Evolutionary conservation across 2,113 vertebrate genomes (phyloP).

Genomic region (human): DNA sequence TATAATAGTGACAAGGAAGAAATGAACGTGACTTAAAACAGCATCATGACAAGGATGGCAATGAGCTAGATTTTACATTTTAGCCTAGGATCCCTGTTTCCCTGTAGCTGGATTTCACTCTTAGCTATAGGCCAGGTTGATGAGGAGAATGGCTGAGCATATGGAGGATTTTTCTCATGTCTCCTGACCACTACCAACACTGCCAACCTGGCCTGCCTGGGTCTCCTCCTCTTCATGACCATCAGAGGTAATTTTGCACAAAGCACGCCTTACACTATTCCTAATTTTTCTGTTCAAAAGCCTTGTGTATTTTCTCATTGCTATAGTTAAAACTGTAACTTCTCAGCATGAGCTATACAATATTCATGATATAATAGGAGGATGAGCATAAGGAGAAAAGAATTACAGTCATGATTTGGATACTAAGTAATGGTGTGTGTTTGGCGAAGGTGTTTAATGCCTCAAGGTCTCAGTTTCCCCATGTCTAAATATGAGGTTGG

Average conservation of each 20-base stretch:
- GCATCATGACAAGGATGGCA: background rate
- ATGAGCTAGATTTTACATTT: background rate
- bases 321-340: background rate
- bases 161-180: background rate
- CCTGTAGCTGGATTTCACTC: background rate
- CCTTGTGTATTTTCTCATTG: background rate
- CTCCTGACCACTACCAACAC: background rate
- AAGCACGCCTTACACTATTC: background rate
- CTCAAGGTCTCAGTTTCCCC: background rate
- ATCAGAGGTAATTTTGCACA: background rate
- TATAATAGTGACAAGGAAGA: background rate
- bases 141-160: background rate
- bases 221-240: background rate
- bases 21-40: background rate
- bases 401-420: background rate
- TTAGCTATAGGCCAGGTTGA: no score
- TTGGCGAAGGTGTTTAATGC: background rate
- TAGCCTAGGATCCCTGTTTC: background rate
- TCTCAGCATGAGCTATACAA: background rate
- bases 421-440: background rate
- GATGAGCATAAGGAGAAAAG: rapidly evolving
- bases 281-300: slow-evolving; percentile 12
- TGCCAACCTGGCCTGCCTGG: background rate
- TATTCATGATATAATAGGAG: background rate
- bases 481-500: background rate